Evolutionary conservation across 2,113 vertebrate species (phyloP).

Genomic region (Centropus unirufus): DNA sequence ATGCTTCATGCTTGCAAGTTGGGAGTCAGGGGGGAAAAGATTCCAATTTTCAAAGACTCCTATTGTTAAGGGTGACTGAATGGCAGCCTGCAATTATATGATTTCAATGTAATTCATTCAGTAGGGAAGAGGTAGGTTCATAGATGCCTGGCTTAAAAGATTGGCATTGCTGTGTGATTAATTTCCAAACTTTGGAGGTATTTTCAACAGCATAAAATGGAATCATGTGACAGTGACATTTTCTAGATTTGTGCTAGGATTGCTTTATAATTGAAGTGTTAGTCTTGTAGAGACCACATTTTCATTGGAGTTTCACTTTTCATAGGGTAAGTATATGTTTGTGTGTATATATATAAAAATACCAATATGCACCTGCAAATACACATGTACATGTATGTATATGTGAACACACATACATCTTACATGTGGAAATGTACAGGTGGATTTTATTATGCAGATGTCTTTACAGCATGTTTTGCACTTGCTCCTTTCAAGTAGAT

Average conservation of each 20-base stretch:
- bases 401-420: neutral
- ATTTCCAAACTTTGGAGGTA: slow-evolving; percentile 69
- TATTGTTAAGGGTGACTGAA: slow-evolving; percentile 75
- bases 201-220: slow-evolving; percentile 63
- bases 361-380: neutral
- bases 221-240: slow-evolving; percentile 64
- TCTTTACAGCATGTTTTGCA: neutral
- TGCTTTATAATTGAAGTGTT: slow-evolving; percentile 68
- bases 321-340: neutral
- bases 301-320: slow-evolving; percentile 3
- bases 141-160: slow-evolving; percentile 71
- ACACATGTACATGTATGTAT: neutral
- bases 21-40: slow-evolving; percentile 63
- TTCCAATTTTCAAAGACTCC: slow-evolving; percentile 65
- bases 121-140: slow-evolving; percentile 64
- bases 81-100: slow-evolving; percentile 75
- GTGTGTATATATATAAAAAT: neutral
- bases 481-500: neutral
- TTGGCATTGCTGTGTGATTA: slow-evolving; percentile 68
- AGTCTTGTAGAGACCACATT: neutral
- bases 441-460: neutral
- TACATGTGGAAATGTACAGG: neutral
- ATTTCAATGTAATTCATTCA: slow-evolving; percentile 61
- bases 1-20: slow-evolving; percentile 60
- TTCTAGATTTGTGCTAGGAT: slow-evolving; percentile 45